Base-by-base conservation (phyloP, 2,888 invertebrate species). In the Cosmia trapezina region DNA sequence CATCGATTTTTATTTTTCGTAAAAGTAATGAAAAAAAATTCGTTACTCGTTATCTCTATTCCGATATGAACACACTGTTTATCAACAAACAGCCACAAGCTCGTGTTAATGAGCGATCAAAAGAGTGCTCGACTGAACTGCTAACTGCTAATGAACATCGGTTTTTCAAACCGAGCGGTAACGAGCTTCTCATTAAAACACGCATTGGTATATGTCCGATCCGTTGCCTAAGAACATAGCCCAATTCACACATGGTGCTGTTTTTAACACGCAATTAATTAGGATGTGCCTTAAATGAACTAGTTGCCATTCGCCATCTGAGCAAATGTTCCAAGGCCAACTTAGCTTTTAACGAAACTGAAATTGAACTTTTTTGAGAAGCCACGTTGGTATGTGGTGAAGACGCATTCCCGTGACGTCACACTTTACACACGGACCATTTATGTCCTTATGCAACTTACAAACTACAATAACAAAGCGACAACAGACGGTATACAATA, bases 381-480 rank as follows among this genome's bases (percentile, higher is more conserved):
- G 19, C n/a, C 19, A 49, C 33, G 41, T 57, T 76, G 72, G 76
- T 83, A 33, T 62, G 43, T 53, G n/a, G 22, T 6, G 80, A 86
- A 78, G 70, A 79, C 81, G 76, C 81, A 87, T 88, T 85, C 82
- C 81, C 73, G 79, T 81, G 80, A 82, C 84, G 79, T 80, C 81
- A 81, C 84, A 73, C 70, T 70, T 78, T 71, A 81, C 73, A 80
- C 69, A 73, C 69, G 63, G 66, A 71, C 37, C 84, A 87, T 86
- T 84, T 86, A 81, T 78, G 78, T 87, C 80, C 81, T 87, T 89
- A 88, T 84, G 90, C 88, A 91, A 89, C 89, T 87, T 86, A 89
- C 37, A 87, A 91, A 90, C 89, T 89, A 80, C 85, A 83, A 80
- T 82, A 82, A 85, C 80, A 88, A 78, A 80, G 81, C 81, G 77